Base-by-base conservation (phyloP, 2,797 vertebrate species). In the Arctocebus calabarensis region DNA sequence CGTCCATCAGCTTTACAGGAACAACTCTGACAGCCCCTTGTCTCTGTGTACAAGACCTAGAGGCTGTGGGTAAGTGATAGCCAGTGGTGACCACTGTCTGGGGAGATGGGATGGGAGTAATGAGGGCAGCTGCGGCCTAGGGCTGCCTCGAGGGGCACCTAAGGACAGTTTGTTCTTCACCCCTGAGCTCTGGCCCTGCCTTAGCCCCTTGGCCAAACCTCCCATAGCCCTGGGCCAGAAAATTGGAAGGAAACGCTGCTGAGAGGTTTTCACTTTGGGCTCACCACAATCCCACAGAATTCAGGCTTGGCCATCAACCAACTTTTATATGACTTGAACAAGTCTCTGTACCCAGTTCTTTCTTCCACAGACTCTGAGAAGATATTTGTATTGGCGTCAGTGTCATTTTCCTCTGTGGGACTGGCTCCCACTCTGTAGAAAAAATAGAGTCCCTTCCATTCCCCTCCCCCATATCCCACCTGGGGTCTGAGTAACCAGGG, bases 141-240 rank as follows among this genome's bases (percentile, higher is more conserved):
- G n/a, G 14, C 71, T 55, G 12, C 48, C 40, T 27, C 0, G 4
- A 17, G 45, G 81, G 83, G 66, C 25, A 34, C 25, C 71, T 59
- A 78, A 91, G 95, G 87, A 88, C 83, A 78, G 27, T 5, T 32
- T 27, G 61, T n/a, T 59, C 27, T 85, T 94, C 29, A 19, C 70
- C 19, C 45, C 64, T 3, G 86, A 25, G 40, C 20, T 59, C 55
- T 83, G 68, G 43, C 48, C 52, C 52, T 43, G 71, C 25, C 23
- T 37, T 7, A 17, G 62, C n/a, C 10, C n/a, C 55, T 90, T 48
- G 68, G 84, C 61, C 40, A 48, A 90, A 29, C 20, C 12, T 57
- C 37, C 29, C 48, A 0, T 20, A n/a, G 62, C 77, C 52, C 23
- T 34, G 75, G 83, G 37, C 29, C 12, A 57, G 66, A 77, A 19